phyloP scores from a whole-genome alignment of 2,113 vertebrate species.

The Leptosomus discolor region DNA sequence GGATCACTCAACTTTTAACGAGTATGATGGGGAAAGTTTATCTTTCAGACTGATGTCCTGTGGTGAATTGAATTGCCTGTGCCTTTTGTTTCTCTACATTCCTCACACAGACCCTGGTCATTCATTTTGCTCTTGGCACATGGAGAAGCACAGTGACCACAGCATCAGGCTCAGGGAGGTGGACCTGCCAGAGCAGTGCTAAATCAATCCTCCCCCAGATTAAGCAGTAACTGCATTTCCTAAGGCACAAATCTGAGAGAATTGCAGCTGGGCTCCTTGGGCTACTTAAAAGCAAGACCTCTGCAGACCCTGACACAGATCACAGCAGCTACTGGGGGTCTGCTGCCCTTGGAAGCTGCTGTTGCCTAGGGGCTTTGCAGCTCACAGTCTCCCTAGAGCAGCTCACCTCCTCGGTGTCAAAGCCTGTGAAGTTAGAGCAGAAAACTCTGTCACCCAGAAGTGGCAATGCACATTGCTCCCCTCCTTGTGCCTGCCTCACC shows the following conservation, averaged over 20 bases:
- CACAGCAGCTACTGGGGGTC: not conserved
- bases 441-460: not conserved
- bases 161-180: not conserved
- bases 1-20: not conserved
- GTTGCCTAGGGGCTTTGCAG: not conserved
- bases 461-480: not conserved
- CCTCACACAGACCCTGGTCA: not conserved
- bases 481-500: not conserved
- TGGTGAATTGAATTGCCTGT: not conserved
- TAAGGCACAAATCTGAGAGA: not conserved
- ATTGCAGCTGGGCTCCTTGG: not conserved
- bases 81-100: not conserved
- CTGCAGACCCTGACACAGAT: not conserved
- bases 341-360: not conserved
- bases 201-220: not conserved
- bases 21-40: not conserved
- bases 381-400: not conserved
- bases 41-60: not conserved
- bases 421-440: not conserved
- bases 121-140: not conserved
- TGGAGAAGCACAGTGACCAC: not conserved
- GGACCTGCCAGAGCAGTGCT: not conserved
- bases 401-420: accelerated
- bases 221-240: not conserved
- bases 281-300: not conserved